Base-by-base conservation (phyloP, 2,797 vertebrate species). In the Phoxinus dragarum region DNA sequence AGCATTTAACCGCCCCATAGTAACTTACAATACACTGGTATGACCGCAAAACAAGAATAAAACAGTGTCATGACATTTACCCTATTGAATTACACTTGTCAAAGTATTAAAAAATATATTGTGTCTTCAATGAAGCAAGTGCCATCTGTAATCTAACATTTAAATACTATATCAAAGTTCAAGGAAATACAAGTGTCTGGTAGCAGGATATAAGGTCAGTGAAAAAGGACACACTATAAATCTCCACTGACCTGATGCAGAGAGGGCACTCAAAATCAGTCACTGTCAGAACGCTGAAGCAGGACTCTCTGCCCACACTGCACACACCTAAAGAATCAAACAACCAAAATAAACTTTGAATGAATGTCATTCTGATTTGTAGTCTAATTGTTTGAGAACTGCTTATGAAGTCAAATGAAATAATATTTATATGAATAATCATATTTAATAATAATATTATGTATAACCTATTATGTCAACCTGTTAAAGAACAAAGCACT, bases 261-360 rank as follows among this genome's bases (percentile, higher is more conserved):
- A 98, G 96, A 75, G 97, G 97, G 78, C 97, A 98, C 91, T 98
- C 97, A 71, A 98, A 93, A 90, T 98, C 97, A 31, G 96, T 95
- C 54, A 96, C 61, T 0, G 92, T 95, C 89, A 98, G 94, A 71
- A 95, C 88, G 23, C 40, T 77, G 52, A 95, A 92, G 59, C 87
- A 89, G 8, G 89, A 90, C 71, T 92, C 90, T 84, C 88, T 86
- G 49, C 79, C 54, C 11, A 75, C 88, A 76, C 86, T 85, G 66
- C 86, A 90, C 84, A 89, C 86, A 85, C 88, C 94, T 95, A 85
- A 17, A 86, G 5, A 74, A n/a, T 80, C 31, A 76, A 16, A 68
- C 17, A 64, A 61, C 9, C 23, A 10, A 40, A 31, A 42, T 17
- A 6, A 56, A 36, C 47, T 17, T 78, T 49, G 7, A 9, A 49